Conservation (phyloP, 2,888 invertebrate genomes). For the Corbicula japonica region DNA sequence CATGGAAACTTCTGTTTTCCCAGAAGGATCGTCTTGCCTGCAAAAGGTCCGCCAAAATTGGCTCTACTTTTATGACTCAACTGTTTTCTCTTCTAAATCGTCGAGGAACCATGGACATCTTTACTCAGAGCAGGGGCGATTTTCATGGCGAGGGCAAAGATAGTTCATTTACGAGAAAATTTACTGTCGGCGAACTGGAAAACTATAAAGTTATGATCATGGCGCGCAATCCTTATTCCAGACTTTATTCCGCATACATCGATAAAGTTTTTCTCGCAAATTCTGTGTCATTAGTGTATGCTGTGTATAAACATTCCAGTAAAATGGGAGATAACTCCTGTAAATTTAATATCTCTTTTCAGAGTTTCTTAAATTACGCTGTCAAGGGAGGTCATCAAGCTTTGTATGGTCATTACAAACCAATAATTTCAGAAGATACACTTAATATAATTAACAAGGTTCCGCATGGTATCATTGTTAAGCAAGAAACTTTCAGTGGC, state of each 20-base stretch:
- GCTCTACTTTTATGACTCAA: constrained; percentile 4
- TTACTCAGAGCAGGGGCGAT: neutral
- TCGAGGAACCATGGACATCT: neutral
- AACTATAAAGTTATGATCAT: neutral
- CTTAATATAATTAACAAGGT: neutral
- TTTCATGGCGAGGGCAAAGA: neutral
- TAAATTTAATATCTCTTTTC: neutral
- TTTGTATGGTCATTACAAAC: neutral
- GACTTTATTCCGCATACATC: neutral
- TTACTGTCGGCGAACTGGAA: neutral
- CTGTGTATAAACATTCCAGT: neutral
- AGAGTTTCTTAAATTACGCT: neutral
- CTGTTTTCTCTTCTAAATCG: neutral
- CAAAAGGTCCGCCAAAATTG: neutral
- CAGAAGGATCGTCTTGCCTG: neutral
- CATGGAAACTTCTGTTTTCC: neutral
- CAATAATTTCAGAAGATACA: neutral
- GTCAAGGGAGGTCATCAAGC: neutral
- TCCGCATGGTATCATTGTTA: neutral
- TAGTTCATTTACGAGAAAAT: neutral
- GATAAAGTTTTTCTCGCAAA: constrained; percentile 7
- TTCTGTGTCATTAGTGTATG: neutral
- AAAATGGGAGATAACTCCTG: neutral
- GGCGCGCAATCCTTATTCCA: neutral
- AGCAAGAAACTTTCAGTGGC: constrained; percentile 1